phyloP scores from a whole-genome alignment of 1,140 invertebrate genomes.

The Holcopasites calliopsidis region DNA sequence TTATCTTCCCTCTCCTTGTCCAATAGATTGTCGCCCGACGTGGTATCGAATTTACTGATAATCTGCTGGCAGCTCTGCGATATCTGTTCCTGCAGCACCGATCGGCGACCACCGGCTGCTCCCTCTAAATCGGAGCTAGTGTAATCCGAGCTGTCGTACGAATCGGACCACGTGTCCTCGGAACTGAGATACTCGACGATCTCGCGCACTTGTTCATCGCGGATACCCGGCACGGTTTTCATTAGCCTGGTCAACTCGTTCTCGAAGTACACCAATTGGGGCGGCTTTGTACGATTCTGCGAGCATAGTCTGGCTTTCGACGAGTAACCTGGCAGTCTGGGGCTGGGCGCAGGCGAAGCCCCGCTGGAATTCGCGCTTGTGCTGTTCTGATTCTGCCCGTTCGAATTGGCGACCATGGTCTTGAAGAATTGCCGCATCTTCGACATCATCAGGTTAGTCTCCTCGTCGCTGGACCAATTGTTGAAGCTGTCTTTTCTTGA shows the following conservation, averaged over 20 bases:
- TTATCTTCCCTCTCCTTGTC: slow-evolving; percentile 77
- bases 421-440: slow-evolving; percentile 96
- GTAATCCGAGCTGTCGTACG: slow-evolving; percentile 94
- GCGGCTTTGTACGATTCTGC: slow-evolving; percentile 86
- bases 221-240: slow-evolving; percentile 94
- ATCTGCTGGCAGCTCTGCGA: slow-evolving; percentile 93
- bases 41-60: slow-evolving; percentile 89
- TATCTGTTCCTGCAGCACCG: slow-evolving; percentile 90
- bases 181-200: slow-evolving; percentile 95
- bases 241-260: slow-evolving; percentile 93
- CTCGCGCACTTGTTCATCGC: slow-evolving; percentile 93
- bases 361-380: slow-evolving; percentile 78
- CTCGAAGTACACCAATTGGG: slow-evolving; percentile 92
- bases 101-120: slow-evolving; percentile 83
- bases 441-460: slow-evolving; percentile 96
- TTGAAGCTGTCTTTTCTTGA: slow-evolving; percentile 94
- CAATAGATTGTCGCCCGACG: slow-evolving; percentile 78
- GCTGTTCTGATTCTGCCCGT: slow-evolving; percentile 75
- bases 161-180: slow-evolving; percentile 95
- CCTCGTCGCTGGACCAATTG: slow-evolving; percentile 95
- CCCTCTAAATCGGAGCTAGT: slow-evolving; percentile 93
- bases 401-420: slow-evolving; percentile 87
- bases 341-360: slow-evolving; percentile 81
- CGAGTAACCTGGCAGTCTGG: slow-evolving; percentile 78
- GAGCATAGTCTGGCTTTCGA: slow-evolving; percentile 68